Evolutionary conservation across 2,113 vertebrate genomes (phyloP), one percentile per base, ranked within the genome.

Genomic region (Chaetura pelagica): DNA sequence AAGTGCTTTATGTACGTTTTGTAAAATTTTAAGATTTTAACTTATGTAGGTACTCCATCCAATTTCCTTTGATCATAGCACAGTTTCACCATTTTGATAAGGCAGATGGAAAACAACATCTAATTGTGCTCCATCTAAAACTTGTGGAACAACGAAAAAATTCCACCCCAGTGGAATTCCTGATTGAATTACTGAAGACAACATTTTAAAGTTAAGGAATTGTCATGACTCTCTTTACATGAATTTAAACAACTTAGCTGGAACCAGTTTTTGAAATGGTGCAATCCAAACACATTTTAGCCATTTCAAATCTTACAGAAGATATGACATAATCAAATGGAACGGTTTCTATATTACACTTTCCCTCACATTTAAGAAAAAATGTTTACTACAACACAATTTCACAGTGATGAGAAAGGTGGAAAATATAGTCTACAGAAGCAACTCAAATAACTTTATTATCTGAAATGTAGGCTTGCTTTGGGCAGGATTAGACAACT

Each of bases 11-110:
- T 73, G 54, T 12, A 84, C 68, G 34, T 79, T 74, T 6, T 48
- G 84, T 87, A 80, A 17, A 19, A 57, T 73, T 75, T 96, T n/a
- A 79, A 66, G 38, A 80, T 52, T 94, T 84, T 97, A 77, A 97
- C 98, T 97, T 98, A 98, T 98, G 97, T 99, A 97, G 99, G 99
- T 85, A 99, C 97, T 23, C 98, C 98, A 72, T 99, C 98, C 52
- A 99, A 97, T 97, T 99, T 99, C 87, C 97, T 98, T 72, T 98
- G 97, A 97, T 99, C 98, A 67, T 94, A 99, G 95, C 97, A 98
- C 32, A 34, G 98, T 84, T 77, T 98, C 97, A 75, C 98, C 98
- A 61, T 98, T 96, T 35, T 99, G 98, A 91, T 98, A 98, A 14
- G 96, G 85, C 63, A 99, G 97, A 77, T 96, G 86, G 96, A 99